A percentile compares a stretch with the other conserved stretches of the same genome.
phyloP scores from a whole-genome alignment of 2,888 invertebrate genomes.

The Lasioglossum vierecki region DNA sequence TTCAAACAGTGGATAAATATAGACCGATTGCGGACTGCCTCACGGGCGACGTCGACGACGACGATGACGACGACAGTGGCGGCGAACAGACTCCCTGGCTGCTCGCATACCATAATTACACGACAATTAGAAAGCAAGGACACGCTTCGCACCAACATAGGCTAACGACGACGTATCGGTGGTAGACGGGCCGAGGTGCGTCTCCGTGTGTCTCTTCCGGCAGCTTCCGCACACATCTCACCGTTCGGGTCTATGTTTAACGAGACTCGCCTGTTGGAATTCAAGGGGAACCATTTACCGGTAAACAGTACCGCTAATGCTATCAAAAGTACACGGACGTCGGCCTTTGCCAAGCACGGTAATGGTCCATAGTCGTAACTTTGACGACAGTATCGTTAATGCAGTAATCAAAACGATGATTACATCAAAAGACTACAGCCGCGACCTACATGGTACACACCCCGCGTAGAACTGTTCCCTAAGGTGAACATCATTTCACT shows the following conservation, averaged over 20 bases:
- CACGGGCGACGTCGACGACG: constrained; percentile 39
- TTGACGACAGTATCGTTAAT: constrained; percentile 21
- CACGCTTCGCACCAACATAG: constrained; percentile 56
- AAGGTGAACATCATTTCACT: background rate
- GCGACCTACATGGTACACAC: background rate
- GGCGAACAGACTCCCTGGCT: constrained; percentile 42
- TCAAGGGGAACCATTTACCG: constrained; percentile 41
- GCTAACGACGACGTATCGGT: constrained; percentile 19
- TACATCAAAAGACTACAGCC: constrained; percentile 12
- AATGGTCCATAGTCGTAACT: constrained; percentile 38
- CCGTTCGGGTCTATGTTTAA: constrained; percentile 13
- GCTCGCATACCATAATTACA: constrained; percentile 66
- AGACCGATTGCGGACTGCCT: constrained; percentile 56
- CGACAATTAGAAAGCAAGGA: constrained; percentile 78
- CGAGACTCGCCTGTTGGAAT: constrained; percentile 35
- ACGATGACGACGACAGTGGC: background rate
- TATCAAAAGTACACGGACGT: constrained; percentile 43
- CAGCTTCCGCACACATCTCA: background rate
- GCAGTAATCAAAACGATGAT: constrained; percentile 33
- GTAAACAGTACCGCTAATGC: constrained; percentile 52
- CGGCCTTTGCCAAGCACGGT: constrained; percentile 4
- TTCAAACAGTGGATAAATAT: constrained; percentile 71
- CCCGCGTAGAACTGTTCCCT: background rate
- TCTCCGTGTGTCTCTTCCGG: background rate
- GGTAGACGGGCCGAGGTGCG: background rate